Conservation (phyloP, 2,113 vertebrate species). For the Lanius ludovicianus region DNA sequence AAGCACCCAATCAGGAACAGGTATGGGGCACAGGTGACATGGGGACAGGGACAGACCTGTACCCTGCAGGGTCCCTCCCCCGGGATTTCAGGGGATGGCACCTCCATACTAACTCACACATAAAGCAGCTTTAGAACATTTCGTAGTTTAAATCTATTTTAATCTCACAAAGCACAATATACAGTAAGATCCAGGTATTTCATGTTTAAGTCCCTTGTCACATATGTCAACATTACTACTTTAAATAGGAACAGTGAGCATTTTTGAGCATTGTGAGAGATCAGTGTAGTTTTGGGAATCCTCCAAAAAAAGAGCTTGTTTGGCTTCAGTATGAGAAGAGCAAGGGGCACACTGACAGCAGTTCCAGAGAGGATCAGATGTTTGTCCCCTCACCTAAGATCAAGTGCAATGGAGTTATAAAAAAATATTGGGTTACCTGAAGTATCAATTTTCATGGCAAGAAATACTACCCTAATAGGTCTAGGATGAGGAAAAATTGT, state of each 20-base stretch:
- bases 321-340: neutral
- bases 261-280: neutral
- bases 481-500: neutral
- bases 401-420: neutral
- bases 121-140: neutral
- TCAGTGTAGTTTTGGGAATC: neutral
- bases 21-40: too few species aligned
- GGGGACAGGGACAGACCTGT: too few species aligned
- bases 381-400: neutral
- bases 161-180: neutral
- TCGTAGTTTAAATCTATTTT: neutral
- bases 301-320: neutral
- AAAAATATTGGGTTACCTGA: slow-evolving; percentile 1
- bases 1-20: too few species aligned
- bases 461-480: neutral
- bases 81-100: too few species aligned
- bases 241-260: neutral
- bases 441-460: neutral
- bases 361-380: neutral
- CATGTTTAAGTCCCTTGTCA: neutral
- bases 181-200: neutral
- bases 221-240: neutral
- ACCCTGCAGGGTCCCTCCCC: too few species aligned
- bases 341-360: neutral
- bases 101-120: neutral